Evolutionary conservation across 2,113 vertebrate species (phyloP).

Genomic region (Plecturocebus donacophilus): DNA sequence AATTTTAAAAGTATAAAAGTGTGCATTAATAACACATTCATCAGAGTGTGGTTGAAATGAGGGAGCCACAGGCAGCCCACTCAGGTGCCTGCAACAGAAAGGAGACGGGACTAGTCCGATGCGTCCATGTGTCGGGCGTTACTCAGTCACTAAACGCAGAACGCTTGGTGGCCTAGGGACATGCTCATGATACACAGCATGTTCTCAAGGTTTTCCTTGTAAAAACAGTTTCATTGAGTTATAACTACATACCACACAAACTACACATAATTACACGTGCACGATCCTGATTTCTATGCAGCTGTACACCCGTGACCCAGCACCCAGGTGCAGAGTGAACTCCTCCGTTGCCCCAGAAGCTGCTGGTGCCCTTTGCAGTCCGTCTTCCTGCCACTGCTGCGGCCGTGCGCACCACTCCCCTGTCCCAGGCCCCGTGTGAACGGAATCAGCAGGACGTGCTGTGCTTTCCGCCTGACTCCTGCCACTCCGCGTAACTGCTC

Average conservation of each 20-base stretch:
- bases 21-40: neutral
- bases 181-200: rapidly evolving
- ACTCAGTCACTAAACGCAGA: neutral
- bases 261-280: neutral
- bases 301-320: neutral
- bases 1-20: neutral
- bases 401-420: no score
- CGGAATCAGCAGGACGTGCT: neutral
- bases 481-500: neutral
- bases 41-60: neutral
- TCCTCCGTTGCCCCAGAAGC: neutral
- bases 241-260: neutral
- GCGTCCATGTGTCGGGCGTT: rapidly evolving
- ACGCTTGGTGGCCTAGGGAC: neutral
- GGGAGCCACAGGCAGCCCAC: neutral
- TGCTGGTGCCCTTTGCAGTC: neutral
- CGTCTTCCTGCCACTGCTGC: neutral
- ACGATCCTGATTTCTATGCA: no score
- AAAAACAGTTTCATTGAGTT: neutral
- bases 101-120: neutral
- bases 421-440: neutral
- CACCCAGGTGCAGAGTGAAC: neutral
- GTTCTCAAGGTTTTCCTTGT: neutral
- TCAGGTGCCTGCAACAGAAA: neutral
- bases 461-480: no score